These are phyloP conservation scores for Eupithecia dodoneata DNA, from an alignment of 2,888 invertebrate genomes.

Conservation along the genomic window DNA sequence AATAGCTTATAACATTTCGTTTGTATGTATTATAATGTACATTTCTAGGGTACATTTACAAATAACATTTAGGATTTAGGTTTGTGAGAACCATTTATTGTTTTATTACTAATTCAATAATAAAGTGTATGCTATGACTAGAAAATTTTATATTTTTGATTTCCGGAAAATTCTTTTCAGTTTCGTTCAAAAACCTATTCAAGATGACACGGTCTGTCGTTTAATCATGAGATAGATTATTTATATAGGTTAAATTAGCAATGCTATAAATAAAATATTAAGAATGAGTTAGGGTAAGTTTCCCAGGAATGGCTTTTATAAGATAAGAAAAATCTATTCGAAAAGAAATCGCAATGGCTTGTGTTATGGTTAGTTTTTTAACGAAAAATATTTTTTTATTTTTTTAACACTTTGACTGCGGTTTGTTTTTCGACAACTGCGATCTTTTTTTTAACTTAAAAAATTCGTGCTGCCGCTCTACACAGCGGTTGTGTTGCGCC, in stretches of 20 bases:
- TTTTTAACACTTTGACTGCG: too few species aligned
- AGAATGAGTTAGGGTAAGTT: background rate
- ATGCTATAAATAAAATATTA: background rate
- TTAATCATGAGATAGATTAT: background rate
- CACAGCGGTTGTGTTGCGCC: too few species aligned
- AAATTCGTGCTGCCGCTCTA: too few species aligned
- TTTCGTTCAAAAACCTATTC: slow-evolving; percentile 18
- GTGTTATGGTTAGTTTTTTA: background rate
- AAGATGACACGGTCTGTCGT: background rate
- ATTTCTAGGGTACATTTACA: background rate
- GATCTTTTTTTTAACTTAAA: too few species aligned
- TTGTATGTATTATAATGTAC: background rate
- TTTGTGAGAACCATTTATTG: background rate
- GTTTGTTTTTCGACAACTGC: too few species aligned
- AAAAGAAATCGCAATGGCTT: too few species aligned
- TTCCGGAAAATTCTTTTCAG: slow-evolving; percentile 17
- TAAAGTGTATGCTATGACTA: background rate
- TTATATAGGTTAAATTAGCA: too few species aligned
- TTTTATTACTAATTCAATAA: background rate
- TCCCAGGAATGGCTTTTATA: background rate
- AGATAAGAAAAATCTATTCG: background rate
- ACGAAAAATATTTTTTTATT: background rate
- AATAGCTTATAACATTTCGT: background rate
- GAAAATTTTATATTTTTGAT: background rate
- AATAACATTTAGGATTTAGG: background rate